Evolutionary conservation across 92 coral and sea anemone genomes (phyloP), one percentile per base, ranked within the genome.

Genomic region (Epizoanthus stellaris): DNA sequence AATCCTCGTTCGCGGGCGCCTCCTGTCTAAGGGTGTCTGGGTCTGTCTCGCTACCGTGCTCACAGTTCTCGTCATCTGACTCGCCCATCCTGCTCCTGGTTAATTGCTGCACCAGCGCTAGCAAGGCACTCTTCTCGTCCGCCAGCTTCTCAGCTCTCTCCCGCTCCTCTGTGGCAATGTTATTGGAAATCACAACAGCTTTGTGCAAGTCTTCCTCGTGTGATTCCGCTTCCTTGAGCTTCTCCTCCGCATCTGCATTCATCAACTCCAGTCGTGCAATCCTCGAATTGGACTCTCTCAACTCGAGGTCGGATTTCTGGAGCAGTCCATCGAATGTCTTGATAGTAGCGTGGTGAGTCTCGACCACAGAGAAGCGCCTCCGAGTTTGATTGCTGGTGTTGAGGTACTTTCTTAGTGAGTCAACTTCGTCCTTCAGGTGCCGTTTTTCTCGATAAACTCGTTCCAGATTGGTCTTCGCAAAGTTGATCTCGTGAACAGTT

Each of bases 191-290:
- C 52, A 85, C 92, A 43, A 94, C 98, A 63, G 98, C 98, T 36
- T 76, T 91, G 56, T 95, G 98, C 42, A 94, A 70, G 57, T 94
- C 98, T 36, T 90, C 95, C 62, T 88, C 88, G 10, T 85, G 87
- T 2, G 91, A 23, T 45, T 94, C 98, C 3, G 91, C 75, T 10
- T 94, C 98, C 77, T 86, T 89, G 36, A 94, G 73, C 34, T 91
- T 88, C n/a, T 94, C 98, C 67, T 94, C 98, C 49, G 92, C 73
- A 59, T 94, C 98, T 19, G 92, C 95, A 56, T 94, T 92, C 59
- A 85, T 66, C 53, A 90, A 57, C 75, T 94, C 94, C 12, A 94
- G 89, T 30, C 95, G 89, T 19, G 95, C 88, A 73, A 94, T 90
- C n/a, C 87, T 92, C 0, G 92, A 92, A 84, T 92, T 94, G 67